These are phyloP conservation scores for Eristalis pertinax DNA, from an alignment of 2,888 invertebrate genomes.

Conservation along the genomic window DNA sequence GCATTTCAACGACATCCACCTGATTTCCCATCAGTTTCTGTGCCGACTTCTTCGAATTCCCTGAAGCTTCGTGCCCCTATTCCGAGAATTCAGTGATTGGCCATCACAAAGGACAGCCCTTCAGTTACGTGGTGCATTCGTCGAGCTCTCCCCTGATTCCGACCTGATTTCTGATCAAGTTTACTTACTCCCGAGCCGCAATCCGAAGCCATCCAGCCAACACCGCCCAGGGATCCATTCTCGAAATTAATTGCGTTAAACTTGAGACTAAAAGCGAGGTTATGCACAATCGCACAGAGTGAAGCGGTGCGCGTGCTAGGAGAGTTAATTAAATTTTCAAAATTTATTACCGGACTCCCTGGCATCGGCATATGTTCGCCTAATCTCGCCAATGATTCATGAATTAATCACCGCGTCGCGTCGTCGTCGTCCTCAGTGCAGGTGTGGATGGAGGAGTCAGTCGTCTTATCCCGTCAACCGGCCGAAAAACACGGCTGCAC, in stretches of 20 bases:
- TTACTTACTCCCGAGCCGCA: background rate
- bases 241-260: background rate
- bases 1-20: no score
- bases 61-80: background rate
- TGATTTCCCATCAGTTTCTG: no score
- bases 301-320: background rate
- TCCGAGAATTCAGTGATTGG: background rate
- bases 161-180: background rate
- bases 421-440: slow-evolving; percentile 9
- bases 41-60: background rate
- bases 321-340: slow-evolving; percentile 67
- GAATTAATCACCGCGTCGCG: slow-evolving; percentile 56
- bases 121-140: background rate
- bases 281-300: background rate
- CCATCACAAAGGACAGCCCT: background rate
- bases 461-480: slow-evolving; percentile 5
- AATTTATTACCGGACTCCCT: slow-evolving; percentile 54
- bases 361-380: slow-evolving; percentile 16
- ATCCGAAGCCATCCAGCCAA: background rate
- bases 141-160: background rate
- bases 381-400: slow-evolving; percentile 61
- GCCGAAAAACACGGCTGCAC: background rate
- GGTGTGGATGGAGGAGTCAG: background rate
- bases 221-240: background rate
- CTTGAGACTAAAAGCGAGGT: background rate